Conservation (phyloP, 2,797 vertebrate species). For the Euphonia xanthogaster region DNA sequence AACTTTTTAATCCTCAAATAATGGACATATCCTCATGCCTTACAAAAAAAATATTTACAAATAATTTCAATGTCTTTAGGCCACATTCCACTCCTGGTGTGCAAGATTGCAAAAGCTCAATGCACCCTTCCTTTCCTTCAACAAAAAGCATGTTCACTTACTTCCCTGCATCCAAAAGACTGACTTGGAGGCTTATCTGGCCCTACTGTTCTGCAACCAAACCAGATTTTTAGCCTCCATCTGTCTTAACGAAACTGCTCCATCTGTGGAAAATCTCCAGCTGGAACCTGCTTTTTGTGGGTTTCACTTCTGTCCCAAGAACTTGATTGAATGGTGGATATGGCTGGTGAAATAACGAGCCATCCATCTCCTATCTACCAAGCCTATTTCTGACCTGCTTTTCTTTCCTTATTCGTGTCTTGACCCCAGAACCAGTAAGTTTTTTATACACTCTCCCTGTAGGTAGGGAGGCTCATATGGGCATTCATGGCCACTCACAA, state of each 20-base stretch:
- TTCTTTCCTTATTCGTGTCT: not conserved
- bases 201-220: not conserved
- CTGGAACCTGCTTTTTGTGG: not conserved
- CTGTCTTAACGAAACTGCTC: not conserved
- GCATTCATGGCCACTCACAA: not conserved
- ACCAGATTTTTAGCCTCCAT: not conserved
- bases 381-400: not conserved
- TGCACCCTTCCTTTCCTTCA: not conserved
- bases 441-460: not conserved
- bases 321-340: not conserved
- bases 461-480: not conserved
- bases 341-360: not conserved
- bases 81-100: not conserved
- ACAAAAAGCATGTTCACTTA: not conserved
- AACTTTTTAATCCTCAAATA: not conserved
- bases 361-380: not conserved
- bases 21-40: not conserved
- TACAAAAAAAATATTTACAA: not conserved
- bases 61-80: not conserved
- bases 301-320: not conserved
- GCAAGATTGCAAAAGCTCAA: not conserved
- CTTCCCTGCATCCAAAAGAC: not conserved
- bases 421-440: not conserved
- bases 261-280: not conserved
- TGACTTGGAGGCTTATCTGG: not conserved